Conservation (phyloP, 2,797 vertebrate genomes). For the Cottoperca gobio region DNA sequence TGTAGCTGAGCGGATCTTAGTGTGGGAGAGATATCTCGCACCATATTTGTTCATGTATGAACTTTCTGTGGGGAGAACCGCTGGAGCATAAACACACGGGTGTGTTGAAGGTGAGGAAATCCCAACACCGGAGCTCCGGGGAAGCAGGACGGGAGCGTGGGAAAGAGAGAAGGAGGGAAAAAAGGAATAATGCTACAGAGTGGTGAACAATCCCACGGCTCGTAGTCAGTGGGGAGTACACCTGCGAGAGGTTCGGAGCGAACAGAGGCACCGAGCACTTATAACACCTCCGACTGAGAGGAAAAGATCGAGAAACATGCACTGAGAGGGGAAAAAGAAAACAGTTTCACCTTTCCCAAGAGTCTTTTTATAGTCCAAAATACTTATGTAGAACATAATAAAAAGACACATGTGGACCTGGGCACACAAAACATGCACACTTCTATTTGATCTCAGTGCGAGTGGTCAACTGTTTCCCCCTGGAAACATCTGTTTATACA, state of each 20-base stretch:
- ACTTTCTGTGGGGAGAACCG: slow-evolving; percentile 26
- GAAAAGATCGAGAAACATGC: slow-evolving; percentile 11
- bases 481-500: slow-evolving; percentile 71
- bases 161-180: slow-evolving; percentile 50
- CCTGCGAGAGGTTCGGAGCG: slow-evolving; percentile 61
- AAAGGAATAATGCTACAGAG: slow-evolving; percentile 24
- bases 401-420: slow-evolving; percentile 49
- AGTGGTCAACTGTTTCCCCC: slow-evolving; percentile 30
- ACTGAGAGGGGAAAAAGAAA: slow-evolving; percentile 19
- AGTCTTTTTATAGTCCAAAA: slow-evolving; percentile 28
- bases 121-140: slow-evolving; percentile 50
- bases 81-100: slow-evolving; percentile 55
- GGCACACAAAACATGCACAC: slow-evolving; percentile 36
- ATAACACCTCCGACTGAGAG: slow-evolving; percentile 11
- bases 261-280: slow-evolving; percentile 16
- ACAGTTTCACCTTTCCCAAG: slow-evolving; percentile 24
- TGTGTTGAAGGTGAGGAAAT: slow-evolving; percentile 71
- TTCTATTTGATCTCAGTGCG: slow-evolving; percentile 46
- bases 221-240: slow-evolving; percentile 52
- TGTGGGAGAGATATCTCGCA: slow-evolving; percentile 49
- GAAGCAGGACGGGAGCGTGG: slow-evolving; percentile 63
- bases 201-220: slow-evolving; percentile 33
- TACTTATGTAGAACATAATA: slow-evolving; percentile 42
- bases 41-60: slow-evolving; percentile 59
- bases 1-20: neutral